Evolutionary conservation across 2,113 vertebrate genomes (phyloP).

Genomic region (Leucosticte australis): DNA sequence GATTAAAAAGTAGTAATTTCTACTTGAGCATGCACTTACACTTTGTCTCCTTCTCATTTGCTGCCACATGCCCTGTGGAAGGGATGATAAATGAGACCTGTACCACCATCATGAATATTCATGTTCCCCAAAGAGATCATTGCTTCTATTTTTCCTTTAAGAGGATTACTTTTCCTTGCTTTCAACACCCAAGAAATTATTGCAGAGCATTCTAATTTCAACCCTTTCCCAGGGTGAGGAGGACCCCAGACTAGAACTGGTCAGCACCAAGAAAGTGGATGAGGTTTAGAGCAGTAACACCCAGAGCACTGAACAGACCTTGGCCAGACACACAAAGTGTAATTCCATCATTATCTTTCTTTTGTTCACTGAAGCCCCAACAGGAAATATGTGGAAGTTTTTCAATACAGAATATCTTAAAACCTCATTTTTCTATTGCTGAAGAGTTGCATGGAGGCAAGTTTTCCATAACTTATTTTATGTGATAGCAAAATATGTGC

Average conservation of each 20-base stretch:
- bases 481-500: background rate
- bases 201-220: background rate
- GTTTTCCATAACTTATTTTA: background rate
- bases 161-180: background rate
- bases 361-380: background rate
- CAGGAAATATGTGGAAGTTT: background rate
- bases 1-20: constrained; percentile 51
- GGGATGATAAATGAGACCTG: constrained; percentile 22
- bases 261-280: background rate
- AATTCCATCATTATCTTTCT: background rate
- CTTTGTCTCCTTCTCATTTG: background rate
- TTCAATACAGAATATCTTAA: background rate
- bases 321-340: background rate
- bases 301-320: background rate
- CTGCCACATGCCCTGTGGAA: background rate
- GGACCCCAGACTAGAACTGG: background rate
- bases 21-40: constrained; percentile 7
- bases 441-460: background rate
- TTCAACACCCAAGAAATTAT: background rate
- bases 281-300: background rate
- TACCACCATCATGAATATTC: constrained; percentile 21
- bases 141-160: background rate
- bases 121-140: background rate
- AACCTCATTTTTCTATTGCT: background rate
- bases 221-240: background rate